Evolutionary conservation across 2,113 vertebrate species (phyloP), one percentile per base, ranked within the genome.

Genomic region (Lampris megalopsis): DNA sequence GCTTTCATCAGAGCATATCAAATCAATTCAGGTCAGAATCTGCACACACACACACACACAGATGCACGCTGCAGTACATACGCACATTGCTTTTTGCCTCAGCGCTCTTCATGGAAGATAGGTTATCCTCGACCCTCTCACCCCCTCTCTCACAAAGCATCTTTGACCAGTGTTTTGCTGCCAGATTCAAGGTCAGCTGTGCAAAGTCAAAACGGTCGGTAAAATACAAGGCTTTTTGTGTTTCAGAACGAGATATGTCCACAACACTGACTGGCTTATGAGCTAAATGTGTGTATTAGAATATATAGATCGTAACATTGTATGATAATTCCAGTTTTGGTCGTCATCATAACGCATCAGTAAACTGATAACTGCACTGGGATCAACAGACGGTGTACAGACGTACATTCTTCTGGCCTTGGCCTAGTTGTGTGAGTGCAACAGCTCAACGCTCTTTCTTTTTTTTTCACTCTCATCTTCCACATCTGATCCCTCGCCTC

Each of bases 1-100:
- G 91, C 85, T 86, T 89, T 92, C 86, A 90, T 78, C 85, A 84
- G 88, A 89, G 87, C 86, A 74, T 88, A 83, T 77, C 82, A 90
- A 92, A 91, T 91, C 86, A 86, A 89, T 89, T 86, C 81, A 82
- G 75, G n/a, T 78, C 77, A 88, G 84, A 85, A 69, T 84, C 77
- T 87, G 75, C 81, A 63, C 82, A 73, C 58, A 75, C n/a, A 70
- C 75, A 61, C 79, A 61, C 80, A 71, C 54, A 56, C 61, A 53
- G 56, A 58, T 41, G 61, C 24, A 24, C 24, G 24, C 24, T 24
- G 60, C 69, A 82, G 24, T 24, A 66, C 77, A 83, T 84, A 83
- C 79, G 66, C 73, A 81, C 83, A 84, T 80, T 81, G 79, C 69
- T 87, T 75, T 88, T 86, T 88, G 83, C 70, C 77, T 88, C 86